These are phyloP conservation scores for Argopecten irradians DNA, from an alignment of 1,140 invertebrate species.

Conservation along the genomic window DNA sequence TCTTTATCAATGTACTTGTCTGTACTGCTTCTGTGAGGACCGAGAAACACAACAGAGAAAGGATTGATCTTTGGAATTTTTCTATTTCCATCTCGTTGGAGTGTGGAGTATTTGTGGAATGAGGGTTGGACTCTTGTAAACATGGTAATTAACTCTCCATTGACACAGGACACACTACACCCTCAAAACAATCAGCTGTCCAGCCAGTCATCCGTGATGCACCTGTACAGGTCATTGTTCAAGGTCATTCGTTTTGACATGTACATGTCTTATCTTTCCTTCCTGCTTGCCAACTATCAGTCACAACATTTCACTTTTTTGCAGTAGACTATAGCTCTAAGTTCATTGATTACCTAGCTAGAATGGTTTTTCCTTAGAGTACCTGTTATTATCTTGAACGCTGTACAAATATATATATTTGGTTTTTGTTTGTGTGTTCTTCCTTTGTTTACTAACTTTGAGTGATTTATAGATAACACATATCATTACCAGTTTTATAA, in stretches of 20 bases:
- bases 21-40: neutral
- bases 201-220: neutral
- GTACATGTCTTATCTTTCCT: neutral
- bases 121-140: neutral
- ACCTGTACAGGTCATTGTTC: neutral
- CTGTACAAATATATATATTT: too few relatives aligned
- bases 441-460: too few relatives aligned
- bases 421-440: too few relatives aligned
- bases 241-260: neutral
- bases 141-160: neutral
- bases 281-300: neutral
- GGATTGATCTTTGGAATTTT: neutral
- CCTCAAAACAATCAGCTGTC: neutral
- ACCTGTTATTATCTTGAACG: too few relatives aligned
- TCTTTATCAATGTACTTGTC: neutral
- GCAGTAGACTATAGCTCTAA: too few relatives aligned
- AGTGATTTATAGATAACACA: too few relatives aligned
- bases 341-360: too few relatives aligned
- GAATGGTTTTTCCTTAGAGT: too few relatives aligned
- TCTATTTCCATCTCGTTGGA: conserved; percentile 9
- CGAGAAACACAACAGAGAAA: neutral
- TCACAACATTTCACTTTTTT: neutral
- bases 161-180: neutral
- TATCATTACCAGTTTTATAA: too few relatives aligned
- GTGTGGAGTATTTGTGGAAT: conserved; percentile 3